Percentiles rank a stretch among this genome's conserved stretches.
Evolutionary conservation across 2,113 vertebrate species (phyloP).

Genomic region (Corythornis cristatus): DNA sequence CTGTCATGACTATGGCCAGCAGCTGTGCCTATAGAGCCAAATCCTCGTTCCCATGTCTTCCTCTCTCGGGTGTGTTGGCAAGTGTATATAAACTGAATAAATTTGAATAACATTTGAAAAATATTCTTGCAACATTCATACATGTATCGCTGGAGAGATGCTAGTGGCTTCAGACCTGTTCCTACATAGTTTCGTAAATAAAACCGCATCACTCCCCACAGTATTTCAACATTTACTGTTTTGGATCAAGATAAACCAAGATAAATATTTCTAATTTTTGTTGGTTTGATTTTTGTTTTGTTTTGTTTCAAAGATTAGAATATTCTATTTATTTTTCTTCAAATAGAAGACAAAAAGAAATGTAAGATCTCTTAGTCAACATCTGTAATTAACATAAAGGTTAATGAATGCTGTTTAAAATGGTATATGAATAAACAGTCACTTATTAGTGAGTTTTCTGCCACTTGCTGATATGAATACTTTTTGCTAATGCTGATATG

Average conservation of each 20-base stretch:
- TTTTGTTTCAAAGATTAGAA: neutral
- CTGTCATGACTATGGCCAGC: constrained; percentile 39
- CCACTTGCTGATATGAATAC: neutral
- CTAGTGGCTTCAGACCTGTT: neutral
- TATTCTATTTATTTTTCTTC: neutral
- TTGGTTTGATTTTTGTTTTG: too few relatives aligned
- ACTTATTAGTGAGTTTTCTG: neutral
- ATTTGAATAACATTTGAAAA: constrained; percentile 56
- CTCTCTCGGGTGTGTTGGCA: constrained; percentile 35
- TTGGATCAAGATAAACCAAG: constrained; percentile 13
- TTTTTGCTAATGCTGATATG: neutral
- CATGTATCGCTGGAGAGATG: neutral
- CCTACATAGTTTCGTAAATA: neutral
- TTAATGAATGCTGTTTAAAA: neutral
- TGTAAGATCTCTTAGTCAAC: neutral
- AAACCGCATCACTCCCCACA: neutral
- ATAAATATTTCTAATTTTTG: neutral
- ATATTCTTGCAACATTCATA: neutral
- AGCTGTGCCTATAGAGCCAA: constrained; percentile 42
- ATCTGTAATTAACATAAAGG: neutral
- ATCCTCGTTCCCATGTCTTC: constrained; percentile 26
- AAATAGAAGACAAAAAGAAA: neutral
- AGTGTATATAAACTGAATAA: constrained; percentile 23
- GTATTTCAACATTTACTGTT: constrained; percentile 15
- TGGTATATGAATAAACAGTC: neutral